Conservation (phyloP, 2,797 vertebrate species). For the Adrianichthys oophorus region DNA sequence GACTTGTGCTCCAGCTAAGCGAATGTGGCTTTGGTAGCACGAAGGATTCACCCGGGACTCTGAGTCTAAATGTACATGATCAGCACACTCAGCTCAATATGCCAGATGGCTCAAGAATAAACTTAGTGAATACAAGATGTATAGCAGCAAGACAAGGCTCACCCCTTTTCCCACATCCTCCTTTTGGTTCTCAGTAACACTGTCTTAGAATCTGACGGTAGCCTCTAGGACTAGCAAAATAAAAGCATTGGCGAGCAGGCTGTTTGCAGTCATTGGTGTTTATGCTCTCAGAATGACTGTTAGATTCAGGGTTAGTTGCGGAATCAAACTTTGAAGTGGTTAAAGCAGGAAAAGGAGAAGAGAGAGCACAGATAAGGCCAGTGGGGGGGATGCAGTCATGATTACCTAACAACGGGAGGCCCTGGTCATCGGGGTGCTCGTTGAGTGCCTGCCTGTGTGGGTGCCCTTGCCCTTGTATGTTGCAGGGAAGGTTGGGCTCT, state of each 20-base stretch:
- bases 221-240: conserved; percentile 49
- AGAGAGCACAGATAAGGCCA: conserved; percentile 75
- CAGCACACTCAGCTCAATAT: conserved; percentile 70
- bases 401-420: conserved; percentile 84
- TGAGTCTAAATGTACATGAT: conserved; percentile 62
- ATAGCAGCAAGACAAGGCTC: conserved; percentile 67
- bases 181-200: conserved; percentile 14
- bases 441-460: conserved; percentile 81
- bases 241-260: conserved; percentile 60
- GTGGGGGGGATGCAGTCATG: conserved; percentile 82
- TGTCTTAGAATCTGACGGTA: conserved; percentile 45
- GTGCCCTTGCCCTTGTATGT: conserved; percentile 76
- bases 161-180: conserved; percentile 57
- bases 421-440: conserved; percentile 80
- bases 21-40: conserved; percentile 64
- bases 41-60: conserved; percentile 55
- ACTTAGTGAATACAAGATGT: conserved; percentile 61
- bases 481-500: conserved; percentile 75
- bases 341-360: conserved; percentile 77
- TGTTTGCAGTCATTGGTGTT: conserved; percentile 57
- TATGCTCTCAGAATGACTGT: conserved; percentile 67
- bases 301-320: conserved; percentile 76
- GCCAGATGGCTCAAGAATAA: conserved; percentile 61
- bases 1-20: conserved; percentile 77
- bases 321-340: conserved; percentile 81